Base-by-base conservation (phyloP, 2,888 invertebrate species). In the Darwinula stevensoni region DNA sequence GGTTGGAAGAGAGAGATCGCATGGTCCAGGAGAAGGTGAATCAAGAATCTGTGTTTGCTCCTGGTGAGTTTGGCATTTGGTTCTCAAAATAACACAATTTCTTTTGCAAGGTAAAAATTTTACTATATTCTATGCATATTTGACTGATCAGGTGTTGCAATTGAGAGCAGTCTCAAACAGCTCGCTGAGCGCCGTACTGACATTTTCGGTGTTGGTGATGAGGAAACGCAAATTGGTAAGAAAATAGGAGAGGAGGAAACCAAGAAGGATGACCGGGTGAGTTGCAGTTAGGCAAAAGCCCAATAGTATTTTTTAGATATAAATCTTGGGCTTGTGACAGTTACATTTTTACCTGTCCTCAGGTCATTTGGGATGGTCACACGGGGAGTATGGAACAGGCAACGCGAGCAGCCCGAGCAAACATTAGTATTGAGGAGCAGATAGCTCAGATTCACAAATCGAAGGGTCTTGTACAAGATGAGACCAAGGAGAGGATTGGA, bases 351-450 rank as follows among this genome's bases (percentile, higher is more conserved):
- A 22, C 9, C 65, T 75, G 43, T n/a, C n/a, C n/a, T n/a, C n/a
- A n/a, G n/a, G 80, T 84, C 12, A 88, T 88, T 31, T 94, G 94
- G 94, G 94, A 94, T 54, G 94, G 94, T 1, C 88, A 94, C 53
- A 84, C 86, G 0, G 80, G 80, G 13, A 84, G 84, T 43, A 84
- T 91, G 42, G 91, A 91, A 53, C 82, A 86, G 2, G 84, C 86
- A 3, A 80, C 86, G 0, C 57, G 86, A 31, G 84, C 86, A 4
- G 88, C 88, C 1, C 58, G 86, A 26, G 86, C 86, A 1, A 84
- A 86, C 49, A 84, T 91, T 45, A 84, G 86, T 2, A 61, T 91
- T 17, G 86, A 88, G 47, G 88, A 91, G 44, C 88, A 86, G 56
- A 91, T 91, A 42, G 82, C 82, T 51, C 84, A 86, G 55, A 91